Base-by-base conservation (phyloP, 2,888 invertebrate species). In the Amorpha juglandis region DNA sequence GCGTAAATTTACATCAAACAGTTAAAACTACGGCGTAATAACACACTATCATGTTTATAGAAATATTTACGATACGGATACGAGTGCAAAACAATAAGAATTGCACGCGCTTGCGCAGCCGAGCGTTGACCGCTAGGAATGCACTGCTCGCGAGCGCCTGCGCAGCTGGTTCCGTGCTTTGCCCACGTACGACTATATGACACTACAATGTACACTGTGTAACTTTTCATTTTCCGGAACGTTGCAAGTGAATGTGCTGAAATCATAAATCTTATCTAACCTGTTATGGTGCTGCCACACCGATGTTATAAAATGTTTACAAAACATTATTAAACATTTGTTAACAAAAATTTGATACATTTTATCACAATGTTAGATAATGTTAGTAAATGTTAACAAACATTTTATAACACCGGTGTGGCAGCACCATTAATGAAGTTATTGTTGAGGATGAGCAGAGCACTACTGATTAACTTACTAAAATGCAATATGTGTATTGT, bases 51-150 rank as follows among this genome's bases (percentile, higher is more conserved):
- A 58, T 38, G 58, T 38, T 38, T 19, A 42, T 58, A 58, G 38
- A 52, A 52, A 52, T 38, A 42, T 38, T 42, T 58, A 58, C 9
- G 12, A 58, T 55, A 42, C 58, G 42, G 42, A 58, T 58, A 71
- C n/a, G n/a, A n/a, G n/a, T n/a, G n/a, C 71, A 70, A 70, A 58
- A 58, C 58, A 58, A 58, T 58, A 58, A 58, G 58, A 64, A 51
- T 16, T 65, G 68, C 67, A 70, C 69, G 69, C 63, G 50, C 66
- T 67, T 65, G 63, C 58, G 42, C 58, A 58, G 52, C 58, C 66
- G 89, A 83, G 81, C 89, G 85, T 88, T 90, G 89, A 90, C 90
- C 89, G 89, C 84, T 82, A 84, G 85, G 85, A 86, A 88, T 87
- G 88, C 83, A 79, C 69, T 12, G 78, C 19, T 75, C 75, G 71